phyloP scores from a whole-genome alignment of 2,797 vertebrate species.

The Gallirallus australis region DNA sequence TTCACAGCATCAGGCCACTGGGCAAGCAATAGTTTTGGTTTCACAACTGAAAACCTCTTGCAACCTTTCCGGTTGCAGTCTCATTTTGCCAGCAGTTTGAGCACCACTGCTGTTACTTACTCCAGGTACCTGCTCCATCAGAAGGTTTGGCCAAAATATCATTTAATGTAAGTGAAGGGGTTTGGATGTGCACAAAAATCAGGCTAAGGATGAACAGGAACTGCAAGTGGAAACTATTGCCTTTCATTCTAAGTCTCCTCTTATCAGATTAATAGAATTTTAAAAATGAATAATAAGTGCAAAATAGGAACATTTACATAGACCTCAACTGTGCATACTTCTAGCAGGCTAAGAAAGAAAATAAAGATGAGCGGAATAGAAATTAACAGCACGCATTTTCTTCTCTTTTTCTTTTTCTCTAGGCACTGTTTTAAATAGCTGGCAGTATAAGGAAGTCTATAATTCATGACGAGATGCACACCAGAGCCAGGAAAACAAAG shows the following conservation, averaged over 20 bases:
- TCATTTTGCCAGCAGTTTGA: neutral
- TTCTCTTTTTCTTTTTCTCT: neutral
- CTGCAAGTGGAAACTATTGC: neutral
- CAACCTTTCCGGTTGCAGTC: neutral
- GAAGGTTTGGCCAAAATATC: neutral
- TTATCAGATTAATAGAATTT: neutral
- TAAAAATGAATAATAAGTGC: neutral
- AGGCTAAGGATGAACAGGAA: neutral
- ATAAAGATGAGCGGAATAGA: neutral
- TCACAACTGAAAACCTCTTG: neutral
- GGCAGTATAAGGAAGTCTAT: neutral
- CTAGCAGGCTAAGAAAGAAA: neutral
- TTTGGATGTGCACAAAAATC: neutral
- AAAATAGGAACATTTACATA: neutral
- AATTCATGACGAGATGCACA: neutral
- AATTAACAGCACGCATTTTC: neutral
- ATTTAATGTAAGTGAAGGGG: neutral
- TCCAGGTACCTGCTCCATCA: neutral
- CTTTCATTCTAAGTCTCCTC: neutral
- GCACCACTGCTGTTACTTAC: neutral
- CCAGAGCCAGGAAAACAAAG: slow-evolving; percentile 14
- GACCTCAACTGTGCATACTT: neutral
- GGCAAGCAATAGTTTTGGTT: neutral
- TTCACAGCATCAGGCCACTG: neutral
- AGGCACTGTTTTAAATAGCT: neutral